Conservation (phyloP, 1,140 invertebrate species). For the Heliconius hewitsoni region DNA sequence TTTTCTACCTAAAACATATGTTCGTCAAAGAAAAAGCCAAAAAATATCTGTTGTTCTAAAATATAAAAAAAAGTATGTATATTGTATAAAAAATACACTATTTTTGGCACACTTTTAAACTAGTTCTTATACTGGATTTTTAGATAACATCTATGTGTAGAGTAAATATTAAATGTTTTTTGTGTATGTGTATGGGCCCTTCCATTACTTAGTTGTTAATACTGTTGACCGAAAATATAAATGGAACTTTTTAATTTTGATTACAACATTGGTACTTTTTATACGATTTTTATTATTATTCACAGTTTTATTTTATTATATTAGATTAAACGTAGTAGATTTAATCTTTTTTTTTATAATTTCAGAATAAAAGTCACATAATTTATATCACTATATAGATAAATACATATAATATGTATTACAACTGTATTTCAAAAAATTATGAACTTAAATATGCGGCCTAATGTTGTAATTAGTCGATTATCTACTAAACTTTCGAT, state of each 20-base stretch:
- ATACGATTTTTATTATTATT: background rate
- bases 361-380: too few relatives aligned
- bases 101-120: conserved; percentile 36
- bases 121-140: background rate
- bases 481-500: background rate
- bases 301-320: too few relatives aligned
- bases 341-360: too few relatives aligned
- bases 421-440: background rate
- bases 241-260: background rate
- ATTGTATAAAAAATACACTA: conserved; percentile 22
- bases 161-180: background rate
- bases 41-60: background rate
- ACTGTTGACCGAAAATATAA: background rate
- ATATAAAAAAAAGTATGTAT: too few relatives aligned
- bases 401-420: too few relatives aligned
- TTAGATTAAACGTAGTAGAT: too few relatives aligned
- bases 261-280: background rate
- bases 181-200: background rate
- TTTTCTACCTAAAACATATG: background rate
- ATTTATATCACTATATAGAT: background rate
- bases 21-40: background rate
- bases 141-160: background rate
- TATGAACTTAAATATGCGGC: background rate
- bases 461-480: background rate
- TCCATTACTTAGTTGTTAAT: background rate